Evolutionary conservation across 2,797 vertebrate species (phyloP).

Genomic region (Chloroceryle amazona): DNA sequence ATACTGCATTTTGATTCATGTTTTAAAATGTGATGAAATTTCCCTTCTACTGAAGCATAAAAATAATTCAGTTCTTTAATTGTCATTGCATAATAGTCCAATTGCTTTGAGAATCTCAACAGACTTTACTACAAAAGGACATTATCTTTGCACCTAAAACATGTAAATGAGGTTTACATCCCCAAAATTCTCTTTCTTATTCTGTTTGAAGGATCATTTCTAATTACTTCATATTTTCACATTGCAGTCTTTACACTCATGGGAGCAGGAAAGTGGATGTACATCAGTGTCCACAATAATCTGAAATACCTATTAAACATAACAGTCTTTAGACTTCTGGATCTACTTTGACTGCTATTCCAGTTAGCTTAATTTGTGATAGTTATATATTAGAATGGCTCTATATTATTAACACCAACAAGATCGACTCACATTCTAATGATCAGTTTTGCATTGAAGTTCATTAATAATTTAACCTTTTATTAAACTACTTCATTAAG

Average conservation of each 20-base stretch:
- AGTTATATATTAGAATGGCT: neutral
- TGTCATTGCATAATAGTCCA: neutral
- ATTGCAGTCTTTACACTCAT: neutral
- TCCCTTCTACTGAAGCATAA: slow-evolving; percentile 33
- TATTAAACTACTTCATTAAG: neutral
- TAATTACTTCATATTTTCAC: neutral
- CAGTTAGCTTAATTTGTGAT: neutral
- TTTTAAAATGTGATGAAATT: slow-evolving; percentile 54
- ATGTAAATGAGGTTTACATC: neutral
- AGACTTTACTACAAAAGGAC: neutral
- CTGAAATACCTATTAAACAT: neutral
- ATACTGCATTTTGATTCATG: neutral
- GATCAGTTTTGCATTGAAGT: neutral
- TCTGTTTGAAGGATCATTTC: neutral
- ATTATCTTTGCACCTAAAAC: neutral
- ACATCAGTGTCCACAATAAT: neutral
- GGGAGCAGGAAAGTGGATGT: neutral
- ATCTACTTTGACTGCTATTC: neutral
- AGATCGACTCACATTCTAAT: neutral
- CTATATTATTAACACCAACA: neutral
- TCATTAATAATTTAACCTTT: neutral
- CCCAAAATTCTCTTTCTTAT: neutral
- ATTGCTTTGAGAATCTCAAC: neutral
- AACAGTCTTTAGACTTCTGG: neutral
- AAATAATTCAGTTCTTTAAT: slow-evolving; percentile 30